Evolutionary conservation across 2,113 vertebrate species (phyloP).

Genomic region (Rhinichthys klamathensis): DNA sequence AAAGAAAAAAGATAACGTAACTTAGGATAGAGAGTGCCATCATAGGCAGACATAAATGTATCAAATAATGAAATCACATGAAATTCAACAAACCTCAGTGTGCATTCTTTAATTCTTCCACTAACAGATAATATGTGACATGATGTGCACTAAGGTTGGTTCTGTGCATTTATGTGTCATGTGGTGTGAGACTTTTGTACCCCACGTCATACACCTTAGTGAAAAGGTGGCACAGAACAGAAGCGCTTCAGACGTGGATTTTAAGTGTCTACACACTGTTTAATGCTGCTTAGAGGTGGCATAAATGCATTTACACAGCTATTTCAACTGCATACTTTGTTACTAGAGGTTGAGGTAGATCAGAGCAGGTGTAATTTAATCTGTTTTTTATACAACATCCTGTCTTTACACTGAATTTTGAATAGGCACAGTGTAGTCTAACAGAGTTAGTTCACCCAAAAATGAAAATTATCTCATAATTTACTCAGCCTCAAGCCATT

Average conservation of each 20-base stretch:
- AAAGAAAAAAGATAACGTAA: conserved; percentile 11
- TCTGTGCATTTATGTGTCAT: not conserved
- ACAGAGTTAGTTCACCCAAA: too few relatives aligned
- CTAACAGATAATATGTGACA: not conserved
- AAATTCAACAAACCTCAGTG: not conserved
- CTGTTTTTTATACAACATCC: not conserved
- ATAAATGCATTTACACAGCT: too few relatives aligned
- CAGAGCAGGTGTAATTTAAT: not conserved
- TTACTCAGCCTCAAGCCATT: too few relatives aligned
- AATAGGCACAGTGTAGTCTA: not conserved
- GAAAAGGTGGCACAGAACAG: too few relatives aligned
- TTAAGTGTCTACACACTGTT: too few relatives aligned
- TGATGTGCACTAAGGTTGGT: not conserved
- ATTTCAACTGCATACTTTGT: too few relatives aligned
- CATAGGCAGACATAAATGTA: not conserved
- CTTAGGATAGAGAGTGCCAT: not conserved
- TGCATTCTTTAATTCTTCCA: not conserved
- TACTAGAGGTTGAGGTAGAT: too few relatives aligned
- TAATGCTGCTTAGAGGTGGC: too few relatives aligned
- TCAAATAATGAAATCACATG: too few relatives aligned
- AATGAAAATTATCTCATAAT: too few relatives aligned
- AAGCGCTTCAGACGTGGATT: not conserved
- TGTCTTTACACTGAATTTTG: not conserved
- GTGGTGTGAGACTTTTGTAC: too few relatives aligned
- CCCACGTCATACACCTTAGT: too few relatives aligned